Evolutionary conservation across 92 coral and sea anemone genomes (phyloP), one percentile per base, ranked within the genome.

Genomic region (Pocillopora meandrina): DNA sequence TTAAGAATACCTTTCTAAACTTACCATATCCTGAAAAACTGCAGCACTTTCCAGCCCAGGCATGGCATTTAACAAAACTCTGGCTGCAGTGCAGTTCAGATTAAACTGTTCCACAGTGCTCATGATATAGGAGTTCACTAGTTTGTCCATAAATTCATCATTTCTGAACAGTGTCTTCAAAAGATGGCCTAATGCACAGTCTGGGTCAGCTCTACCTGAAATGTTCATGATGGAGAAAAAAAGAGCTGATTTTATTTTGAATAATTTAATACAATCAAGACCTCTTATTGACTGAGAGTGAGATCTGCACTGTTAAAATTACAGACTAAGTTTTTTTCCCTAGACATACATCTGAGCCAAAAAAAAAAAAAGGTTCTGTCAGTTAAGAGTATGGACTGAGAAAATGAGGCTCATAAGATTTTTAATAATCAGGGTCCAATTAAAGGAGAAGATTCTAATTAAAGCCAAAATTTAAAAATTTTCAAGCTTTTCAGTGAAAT

Each of bases 121-220:
- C 99, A 96, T 93, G 64, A 96, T 87, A 65, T 96, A 96, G 0
- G 95, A 82, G 91, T 92, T 91, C 9, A 94, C 91, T n/a, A 94
- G 84, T 80, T 90, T 93, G 26, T 92, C 90, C 91, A 96, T 90
- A 80, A 96, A 94, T 23, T 92, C 93, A 52, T 94, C 97, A 87
- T 95, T 92, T 74, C 93, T 96, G 77, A 90, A 90, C 81, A 96
- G 82, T 5, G 91, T 87, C 84, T 96, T 96, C 0, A 96, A 89
- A 31, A 96, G 88, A 77, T 96, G 99, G 59, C 96, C 98, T 57
- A 94, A 91, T 0, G 98, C 91, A 81, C 99, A 90, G 75, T 90
- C 95, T 55, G 99, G 99, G 55, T 94, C 99, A 64, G 94, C 93
- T 56, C 98, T 85, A 5, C 93, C 99, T 96, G n/a, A 36, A 14